Base-by-base conservation (phyloP, 2,797 vertebrate species). In the Sebastes jordani region DNA sequence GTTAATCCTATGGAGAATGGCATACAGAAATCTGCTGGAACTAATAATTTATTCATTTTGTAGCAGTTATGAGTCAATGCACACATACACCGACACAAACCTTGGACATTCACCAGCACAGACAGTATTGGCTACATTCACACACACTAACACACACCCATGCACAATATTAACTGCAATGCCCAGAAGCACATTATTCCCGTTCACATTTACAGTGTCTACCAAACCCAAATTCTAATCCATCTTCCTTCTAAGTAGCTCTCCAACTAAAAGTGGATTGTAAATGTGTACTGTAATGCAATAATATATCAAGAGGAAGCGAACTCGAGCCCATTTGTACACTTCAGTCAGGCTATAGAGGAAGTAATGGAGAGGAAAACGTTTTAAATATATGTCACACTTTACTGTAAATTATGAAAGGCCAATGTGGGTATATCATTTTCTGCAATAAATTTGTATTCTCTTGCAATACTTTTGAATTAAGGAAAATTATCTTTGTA, bases 281-380 rank as follows among this genome's bases (percentile, higher is more conserved):
- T 52, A 60, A 55, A 77, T n/a, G 16, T 63, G 42, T 36, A 52
- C 20, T 52, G 18, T 16, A 10, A 65, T 67, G 61, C n/a, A 69
- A 42, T 61, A 30, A 75, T 32, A 22, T 38, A 66, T 23, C 42
- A 74, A 68, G 58, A 64, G n/a, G 16, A 72, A 5, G n/a, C 0
- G 1, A 46, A 65, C 11, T 11, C 3, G 2, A 30, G 25, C 7
- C 22, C 52, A 56, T 79, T 32, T 64, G 32, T 66, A 77, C 22
- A 79, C 30, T 52, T 58, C 75, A 64, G 18, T 22, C 29, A 42
- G 22, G 22, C 64, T 60, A 30, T n/a, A 22, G n/a, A 49, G 29
- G 63, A 64, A 69, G n/a, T n/a, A 73, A 78, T 71, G 9, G 18
- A 79, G 46, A 42, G 55, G 42, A 63, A 70, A 69, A 62, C 27